phyloP scores from a whole-genome alignment of 92 coral and sea anemone species.

The Zoanthus sansibaricus region DNA sequence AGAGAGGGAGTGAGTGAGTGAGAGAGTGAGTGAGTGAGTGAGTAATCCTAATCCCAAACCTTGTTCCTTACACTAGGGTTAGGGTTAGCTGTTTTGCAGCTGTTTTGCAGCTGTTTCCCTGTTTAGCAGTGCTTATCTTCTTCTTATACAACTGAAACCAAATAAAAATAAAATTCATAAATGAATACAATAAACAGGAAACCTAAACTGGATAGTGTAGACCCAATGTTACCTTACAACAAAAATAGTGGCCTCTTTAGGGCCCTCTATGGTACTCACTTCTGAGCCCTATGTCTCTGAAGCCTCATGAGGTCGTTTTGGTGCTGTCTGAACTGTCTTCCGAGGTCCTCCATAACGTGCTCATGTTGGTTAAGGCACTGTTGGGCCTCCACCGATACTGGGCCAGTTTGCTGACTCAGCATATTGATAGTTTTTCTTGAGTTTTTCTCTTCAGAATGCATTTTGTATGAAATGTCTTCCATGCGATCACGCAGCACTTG shows the following conservation, averaged over 20 bases:
- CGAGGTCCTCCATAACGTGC: conserved; percentile 84
- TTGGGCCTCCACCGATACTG: conserved; percentile 68
- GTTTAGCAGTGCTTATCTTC: background rate
- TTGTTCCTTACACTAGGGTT: too few species aligned
- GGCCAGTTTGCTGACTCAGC: conserved; percentile 73
- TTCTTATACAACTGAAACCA: background rate
- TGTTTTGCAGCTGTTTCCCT: too few species aligned
- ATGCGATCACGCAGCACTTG: conserved; percentile 97
- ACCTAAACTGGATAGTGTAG: background rate
- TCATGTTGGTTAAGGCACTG: conserved; percentile 77
- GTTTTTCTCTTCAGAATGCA: conserved; percentile 83
- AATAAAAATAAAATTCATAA: background rate
- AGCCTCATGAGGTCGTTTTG: conserved; percentile 78
- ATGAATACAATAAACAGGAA: background rate
- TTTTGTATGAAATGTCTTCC: conserved; percentile 85
- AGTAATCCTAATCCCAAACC: too few species aligned
- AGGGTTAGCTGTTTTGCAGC: too few species aligned
- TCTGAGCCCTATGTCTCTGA: conserved; percentile 86
- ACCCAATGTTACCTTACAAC: background rate
- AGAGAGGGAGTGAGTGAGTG: too few species aligned
- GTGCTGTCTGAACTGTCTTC: conserved; percentile 76
- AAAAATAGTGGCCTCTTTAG: background rate
- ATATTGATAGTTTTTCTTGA: conserved; percentile 75
- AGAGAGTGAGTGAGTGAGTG: too few species aligned
- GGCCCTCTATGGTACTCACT: conserved; percentile 50